Evolutionary conservation across 2,888 invertebrate species (phyloP).

Genomic region (Tipula confusa): DNA sequence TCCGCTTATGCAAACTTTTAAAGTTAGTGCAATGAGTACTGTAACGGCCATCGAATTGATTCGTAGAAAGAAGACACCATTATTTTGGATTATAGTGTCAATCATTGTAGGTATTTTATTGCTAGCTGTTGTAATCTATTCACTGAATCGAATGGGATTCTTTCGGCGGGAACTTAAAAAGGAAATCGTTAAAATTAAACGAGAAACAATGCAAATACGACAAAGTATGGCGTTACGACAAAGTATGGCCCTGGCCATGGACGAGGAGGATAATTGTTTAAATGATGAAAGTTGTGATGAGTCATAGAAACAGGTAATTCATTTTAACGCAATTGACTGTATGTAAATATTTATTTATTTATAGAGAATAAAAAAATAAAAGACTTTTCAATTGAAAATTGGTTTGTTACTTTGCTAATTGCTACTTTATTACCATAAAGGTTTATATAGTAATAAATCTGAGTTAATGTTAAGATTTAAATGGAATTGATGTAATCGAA

Average conservation of each 20-base stretch:
- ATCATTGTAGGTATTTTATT: neutral
- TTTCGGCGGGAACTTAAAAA: neutral
- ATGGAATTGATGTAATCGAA: too few relatives aligned
- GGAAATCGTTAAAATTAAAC: neutral
- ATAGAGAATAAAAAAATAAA: neutral
- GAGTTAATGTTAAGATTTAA: too few relatives aligned
- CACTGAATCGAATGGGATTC: neutral
- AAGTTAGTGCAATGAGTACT: neutral
- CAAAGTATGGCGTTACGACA: neutral
- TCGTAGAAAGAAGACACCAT: neutral
- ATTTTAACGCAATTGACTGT: neutral
- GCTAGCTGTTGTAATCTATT: neutral
- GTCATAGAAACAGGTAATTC: too few relatives aligned
- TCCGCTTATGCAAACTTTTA: neutral
- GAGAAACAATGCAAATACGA: neutral
- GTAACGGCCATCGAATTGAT: neutral
- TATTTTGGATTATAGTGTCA: neutral
- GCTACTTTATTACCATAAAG: too few relatives aligned
- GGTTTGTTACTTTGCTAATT: neutral
- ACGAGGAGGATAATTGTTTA: neutral
- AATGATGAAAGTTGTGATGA: neutral
- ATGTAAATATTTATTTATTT: slow-evolving; percentile 25
- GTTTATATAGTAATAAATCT: too few relatives aligned
- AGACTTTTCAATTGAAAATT: neutral
- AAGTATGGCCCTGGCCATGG: neutral